A percentile compares a stretch with the other conserved stretches of the same genome.
These are phyloP conservation scores for Alloscopus bannaensis DNA, from an alignment of 2,888 invertebrate species.

Conservation along the genomic window DNA sequence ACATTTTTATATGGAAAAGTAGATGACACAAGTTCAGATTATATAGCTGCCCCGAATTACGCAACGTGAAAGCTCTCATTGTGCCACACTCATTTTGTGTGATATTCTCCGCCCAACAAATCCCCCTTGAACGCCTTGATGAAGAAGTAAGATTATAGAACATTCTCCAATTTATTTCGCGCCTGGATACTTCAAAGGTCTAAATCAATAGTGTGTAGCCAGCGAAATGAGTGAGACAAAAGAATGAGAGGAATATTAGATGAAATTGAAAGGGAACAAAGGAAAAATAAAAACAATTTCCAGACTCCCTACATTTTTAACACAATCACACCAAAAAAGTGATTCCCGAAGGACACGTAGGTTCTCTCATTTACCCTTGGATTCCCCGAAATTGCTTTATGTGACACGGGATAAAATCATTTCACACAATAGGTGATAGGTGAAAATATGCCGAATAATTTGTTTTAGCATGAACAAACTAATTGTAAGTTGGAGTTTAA, in stretches of 20 bases:
- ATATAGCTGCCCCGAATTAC: background rate
- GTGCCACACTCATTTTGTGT: background rate
- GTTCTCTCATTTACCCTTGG: background rate
- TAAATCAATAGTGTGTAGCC: background rate
- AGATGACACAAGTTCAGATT: background rate
- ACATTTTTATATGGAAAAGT: background rate
- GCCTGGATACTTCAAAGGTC: constrained; percentile 17
- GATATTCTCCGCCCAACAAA: background rate
- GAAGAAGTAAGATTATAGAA: background rate
- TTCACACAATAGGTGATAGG: constrained; percentile 10
- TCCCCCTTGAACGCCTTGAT: background rate
- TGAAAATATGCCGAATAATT: background rate
- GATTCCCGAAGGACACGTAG: constrained; percentile 1
- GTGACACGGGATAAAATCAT: background rate
- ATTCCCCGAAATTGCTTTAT: background rate
- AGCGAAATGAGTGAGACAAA: background rate
- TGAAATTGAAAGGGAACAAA: background rate
- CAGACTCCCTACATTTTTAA: constrained; percentile 20
- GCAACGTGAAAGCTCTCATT: too few species aligned
- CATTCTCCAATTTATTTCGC: background rate
- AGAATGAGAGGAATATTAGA: background rate
- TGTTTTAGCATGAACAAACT: background rate
- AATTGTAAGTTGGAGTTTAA: background rate
- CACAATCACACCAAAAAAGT: too few species aligned
- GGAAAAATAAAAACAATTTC: constrained; percentile 17